Base-by-base conservation (phyloP, 2,113 vertebrate genomes). In the Furnarius figulus region DNA sequence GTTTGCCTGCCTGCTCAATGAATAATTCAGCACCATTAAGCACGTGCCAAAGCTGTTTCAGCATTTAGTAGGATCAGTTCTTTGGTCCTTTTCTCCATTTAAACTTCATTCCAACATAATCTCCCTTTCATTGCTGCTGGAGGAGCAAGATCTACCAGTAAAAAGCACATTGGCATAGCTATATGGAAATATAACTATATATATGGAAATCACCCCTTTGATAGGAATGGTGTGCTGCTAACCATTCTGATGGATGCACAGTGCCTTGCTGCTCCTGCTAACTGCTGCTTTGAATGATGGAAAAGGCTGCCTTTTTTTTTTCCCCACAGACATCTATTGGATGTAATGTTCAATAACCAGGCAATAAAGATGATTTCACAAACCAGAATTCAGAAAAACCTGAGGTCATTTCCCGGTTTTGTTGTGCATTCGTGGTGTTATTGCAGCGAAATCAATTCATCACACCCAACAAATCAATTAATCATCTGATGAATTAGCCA, bases 1-100 rank as follows among this genome's bases (percentile, higher is more conserved):
- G 33, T 67, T 94, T 87, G 81, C 53, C 74, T 53, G 75, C 25
- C 85, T 86, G 72, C 39, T 77, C 49, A 39, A 73, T 95, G 91
- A 94, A 96, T 95, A 97, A 96, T 96, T 97, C 93, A 97, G 79
- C 55, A 62, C 42, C 17, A 27, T 75, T 87, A 91, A 94, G 73
- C 94, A 94, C 6, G 4, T 55, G 73, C 53, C 52, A 85, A 52
- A 96, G 81, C 59, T 10, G 8, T 76, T 92, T 78, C 16, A 3
- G 61, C 84, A 78, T 70, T 93, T 56, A 78, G 86, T 5, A 85
- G 46, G 53, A 93, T 85, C 65, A 61, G 52, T 59, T 93, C 91
- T 85, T 88, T 59, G 65, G 74, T 33, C 35, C 3, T 78, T 93
- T 93, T 83, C 50, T 83, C 63, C 63, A 62, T 83, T 82, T 93